These are phyloP conservation scores for Smittia aterrima DNA, from an alignment of 2,888 invertebrate species.

Conservation along the genomic window DNA sequence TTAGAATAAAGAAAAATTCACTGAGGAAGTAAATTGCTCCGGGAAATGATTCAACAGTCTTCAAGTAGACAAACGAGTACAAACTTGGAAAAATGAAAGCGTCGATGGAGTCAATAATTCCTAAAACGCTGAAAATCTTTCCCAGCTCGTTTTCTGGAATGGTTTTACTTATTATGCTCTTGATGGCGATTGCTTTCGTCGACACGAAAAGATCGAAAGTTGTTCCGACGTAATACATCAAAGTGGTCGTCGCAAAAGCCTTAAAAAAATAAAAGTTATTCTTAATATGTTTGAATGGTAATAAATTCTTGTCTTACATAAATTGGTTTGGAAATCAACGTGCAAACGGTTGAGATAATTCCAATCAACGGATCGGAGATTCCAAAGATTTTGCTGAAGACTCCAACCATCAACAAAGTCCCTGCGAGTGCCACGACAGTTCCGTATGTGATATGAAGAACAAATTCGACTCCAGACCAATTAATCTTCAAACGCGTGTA, in stretches of 20 bases:
- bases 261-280: background rate
- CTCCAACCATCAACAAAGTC: constrained; percentile 52
- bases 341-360: constrained; percentile 49
- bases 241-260: constrained; percentile 46
- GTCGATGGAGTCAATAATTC: constrained; percentile 52
- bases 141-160: constrained; percentile 52
- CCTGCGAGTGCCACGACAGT: constrained; percentile 49
- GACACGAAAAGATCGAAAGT: constrained; percentile 52
- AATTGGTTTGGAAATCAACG: constrained; percentile 49
- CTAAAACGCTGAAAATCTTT: constrained; percentile 49
- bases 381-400: constrained; percentile 51
- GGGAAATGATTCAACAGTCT: constrained; percentile 50
- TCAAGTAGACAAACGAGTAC: constrained; percentile 50
- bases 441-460: constrained; percentile 50
- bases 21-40: constrained; percentile 53
- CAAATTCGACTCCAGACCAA: constrained; percentile 52
- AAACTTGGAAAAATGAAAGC: constrained; percentile 52
- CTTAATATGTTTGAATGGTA: background rate
- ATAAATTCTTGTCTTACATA: constrained; percentile 48
- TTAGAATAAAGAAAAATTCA: constrained; percentile 51
- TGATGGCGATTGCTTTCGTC: constrained; percentile 51
- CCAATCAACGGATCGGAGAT: constrained; percentile 51
- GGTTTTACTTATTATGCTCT: constrained; percentile 51
- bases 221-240: constrained; percentile 49
- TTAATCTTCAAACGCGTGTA: constrained; percentile 50